A percentile compares a stretch with the other conserved stretches of the same genome.
Evolutionary conservation across 92 coral and sea anemone species (phyloP).

Genomic region (Virgularia gustaviana): DNA sequence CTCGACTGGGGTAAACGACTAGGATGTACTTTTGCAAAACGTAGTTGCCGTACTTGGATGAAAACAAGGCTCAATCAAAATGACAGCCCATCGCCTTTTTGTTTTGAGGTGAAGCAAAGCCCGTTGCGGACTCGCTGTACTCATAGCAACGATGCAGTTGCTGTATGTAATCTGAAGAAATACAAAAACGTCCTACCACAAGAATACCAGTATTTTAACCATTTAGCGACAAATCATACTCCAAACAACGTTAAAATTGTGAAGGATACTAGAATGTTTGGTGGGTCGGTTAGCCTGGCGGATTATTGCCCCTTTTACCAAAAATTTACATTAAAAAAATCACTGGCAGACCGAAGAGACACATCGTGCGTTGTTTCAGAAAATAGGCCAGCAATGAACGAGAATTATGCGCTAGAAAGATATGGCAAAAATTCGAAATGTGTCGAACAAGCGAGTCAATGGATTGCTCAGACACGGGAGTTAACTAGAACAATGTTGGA

Average conservation of each 20-base stretch:
- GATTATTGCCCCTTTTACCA: slow-evolving; percentile 96
- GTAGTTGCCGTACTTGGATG: slow-evolving; percentile 98
- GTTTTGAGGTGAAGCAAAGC: slow-evolving; percentile 73
- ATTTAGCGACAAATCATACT: slow-evolving; percentile 58
- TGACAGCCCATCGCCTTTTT: slow-evolving; percentile 70
- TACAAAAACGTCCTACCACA: slow-evolving; percentile 58
- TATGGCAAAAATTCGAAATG: slow-evolving; percentile 74
- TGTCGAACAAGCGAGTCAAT: slow-evolving; percentile 73
- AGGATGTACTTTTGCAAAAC: slow-evolving; percentile 83
- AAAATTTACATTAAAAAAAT: slow-evolving; percentile 79
- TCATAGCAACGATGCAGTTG: slow-evolving; percentile 86
- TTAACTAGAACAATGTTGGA: slow-evolving; percentile 94
- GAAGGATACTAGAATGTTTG: slow-evolving; percentile 74
- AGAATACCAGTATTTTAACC: slow-evolving; percentile 91
- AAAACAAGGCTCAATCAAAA: slow-evolving; percentile 58
- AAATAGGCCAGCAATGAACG: slow-evolving; percentile 66
- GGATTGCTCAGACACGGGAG: slow-evolving; percentile 78
- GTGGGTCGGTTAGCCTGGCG: slow-evolving; percentile 92
- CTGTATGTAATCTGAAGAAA: slow-evolving; percentile 82
- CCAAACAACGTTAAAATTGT: slow-evolving; percentile 41
- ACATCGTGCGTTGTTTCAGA: slow-evolving; percentile 74
- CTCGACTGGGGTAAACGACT: slow-evolving; percentile 91
- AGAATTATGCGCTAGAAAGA: slow-evolving; percentile 80
- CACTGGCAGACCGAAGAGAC: slow-evolving; percentile 70
- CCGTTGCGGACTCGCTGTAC: slow-evolving; percentile 95